Conservation (phyloP, 2,797 vertebrate genomes). For the Bovichtus variegatus region DNA sequence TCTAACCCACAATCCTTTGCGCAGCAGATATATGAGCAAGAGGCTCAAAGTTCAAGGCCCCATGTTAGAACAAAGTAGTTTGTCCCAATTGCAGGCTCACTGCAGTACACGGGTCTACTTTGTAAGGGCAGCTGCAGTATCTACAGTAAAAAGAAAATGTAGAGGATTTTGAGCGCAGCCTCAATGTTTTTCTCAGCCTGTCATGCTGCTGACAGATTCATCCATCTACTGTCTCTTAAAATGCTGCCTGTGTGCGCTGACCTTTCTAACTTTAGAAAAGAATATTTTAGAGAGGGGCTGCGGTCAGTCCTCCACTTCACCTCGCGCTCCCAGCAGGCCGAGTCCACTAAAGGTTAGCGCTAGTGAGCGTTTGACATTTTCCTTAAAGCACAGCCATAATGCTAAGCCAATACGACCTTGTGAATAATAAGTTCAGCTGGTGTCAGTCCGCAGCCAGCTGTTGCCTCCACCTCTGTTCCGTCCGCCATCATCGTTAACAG, state of each 20-base stretch:
- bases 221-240: slow-evolving; percentile 29
- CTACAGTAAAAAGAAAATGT: no score
- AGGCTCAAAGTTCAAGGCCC: no score
- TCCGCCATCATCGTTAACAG: slow-evolving; percentile 58
- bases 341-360: slow-evolving; percentile 52
- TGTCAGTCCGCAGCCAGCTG: slow-evolving; percentile 52
- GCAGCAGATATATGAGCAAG: no score
- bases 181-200: no score
- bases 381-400: slow-evolving; percentile 34
- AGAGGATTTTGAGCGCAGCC: no score
- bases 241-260: slow-evolving; percentile 44
- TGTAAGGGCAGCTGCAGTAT: no score
- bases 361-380: slow-evolving; percentile 59
- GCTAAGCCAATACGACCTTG: slow-evolving; percentile 57
- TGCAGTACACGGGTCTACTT: no score
- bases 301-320: slow-evolving; percentile 46
- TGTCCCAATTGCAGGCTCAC: no score
- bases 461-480: slow-evolving; percentile 33
- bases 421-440: slow-evolving; percentile 62
- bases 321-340: slow-evolving; percentile 46
- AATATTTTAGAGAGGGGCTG: slow-evolving; percentile 10
- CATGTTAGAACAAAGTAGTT: no score
- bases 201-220: slow-evolving; percentile 1
- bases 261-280: slow-evolving; percentile 55
- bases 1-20: no score